Conservation (phyloP, 2,888 invertebrate species). For the Melangyna quadrimaculata region DNA sequence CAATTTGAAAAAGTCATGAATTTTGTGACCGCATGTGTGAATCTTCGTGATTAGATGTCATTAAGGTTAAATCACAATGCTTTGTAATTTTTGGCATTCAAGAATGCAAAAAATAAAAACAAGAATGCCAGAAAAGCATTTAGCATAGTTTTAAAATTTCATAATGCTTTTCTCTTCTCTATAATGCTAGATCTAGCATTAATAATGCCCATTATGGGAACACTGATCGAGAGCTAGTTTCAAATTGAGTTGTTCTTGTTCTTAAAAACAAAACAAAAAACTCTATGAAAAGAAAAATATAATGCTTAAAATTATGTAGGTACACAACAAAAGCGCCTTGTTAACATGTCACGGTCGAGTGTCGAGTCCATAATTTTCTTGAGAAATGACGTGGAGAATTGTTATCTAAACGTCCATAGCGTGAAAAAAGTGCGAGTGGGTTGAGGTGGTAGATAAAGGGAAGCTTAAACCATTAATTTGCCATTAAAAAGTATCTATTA, state of each 20-base stretch:
- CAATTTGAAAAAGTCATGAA: too few species aligned
- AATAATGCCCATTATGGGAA: too few species aligned
- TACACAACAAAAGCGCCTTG: conserved; percentile 31
- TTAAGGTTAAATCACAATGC: too few species aligned
- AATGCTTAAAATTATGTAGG: neutral
- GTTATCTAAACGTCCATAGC: neutral
- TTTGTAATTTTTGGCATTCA: too few species aligned
- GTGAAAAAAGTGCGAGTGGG: neutral
- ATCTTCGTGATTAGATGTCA: too few species aligned
- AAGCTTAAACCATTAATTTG: conserved; percentile 9
- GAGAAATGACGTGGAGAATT: conserved; percentile 14
- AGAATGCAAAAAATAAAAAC: too few species aligned
- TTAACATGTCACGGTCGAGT: conserved; percentile 57
- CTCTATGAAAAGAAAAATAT: neutral
- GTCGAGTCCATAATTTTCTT: conserved; percentile 39
- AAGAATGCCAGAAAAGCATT: too few species aligned
- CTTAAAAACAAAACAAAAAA: conserved; percentile 14
- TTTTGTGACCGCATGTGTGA: too few species aligned
- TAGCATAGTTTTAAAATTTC: too few species aligned
- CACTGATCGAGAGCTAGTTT: conserved; percentile 34
- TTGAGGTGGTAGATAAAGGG: neutral
- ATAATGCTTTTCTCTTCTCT: too few species aligned
- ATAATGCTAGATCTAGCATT: too few species aligned
- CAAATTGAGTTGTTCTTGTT: conserved; percentile 39
- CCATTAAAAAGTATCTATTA: neutral